These are phyloP conservation scores for Scaptomyza cyrtandrae DNA, from an alignment of 2,888 invertebrate genomes.

Conservation along the genomic window DNA sequence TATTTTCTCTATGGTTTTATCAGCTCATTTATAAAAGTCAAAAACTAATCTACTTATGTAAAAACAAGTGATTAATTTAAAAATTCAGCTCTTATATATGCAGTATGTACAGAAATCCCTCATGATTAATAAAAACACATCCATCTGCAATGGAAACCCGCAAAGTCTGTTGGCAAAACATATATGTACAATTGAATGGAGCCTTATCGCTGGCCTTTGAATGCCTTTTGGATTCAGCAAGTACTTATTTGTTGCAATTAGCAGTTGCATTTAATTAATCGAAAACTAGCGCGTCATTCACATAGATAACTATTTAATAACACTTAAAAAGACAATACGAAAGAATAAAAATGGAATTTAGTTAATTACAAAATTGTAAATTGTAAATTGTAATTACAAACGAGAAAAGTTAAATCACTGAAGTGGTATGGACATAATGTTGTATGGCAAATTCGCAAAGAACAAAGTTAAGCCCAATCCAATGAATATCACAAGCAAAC, in stretches of 20 bases:
- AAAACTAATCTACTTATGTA: background rate
- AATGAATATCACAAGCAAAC: conserved; percentile 16
- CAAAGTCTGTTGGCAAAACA: conserved; percentile 4
- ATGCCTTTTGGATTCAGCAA: conserved; percentile 23
- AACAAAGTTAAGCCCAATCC: conserved; percentile 40
- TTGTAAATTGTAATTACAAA: too few relatives aligned
- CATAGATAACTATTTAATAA: conserved; percentile 26
- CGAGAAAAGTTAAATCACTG: conserved; percentile 23
- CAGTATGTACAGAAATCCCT: background rate
- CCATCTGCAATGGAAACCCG: conserved; percentile 25
- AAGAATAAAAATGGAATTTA: background rate
- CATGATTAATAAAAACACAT: background rate
- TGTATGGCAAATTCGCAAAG: conserved; percentile 46
- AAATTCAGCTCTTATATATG: background rate
- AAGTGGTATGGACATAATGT: conserved; percentile 55
- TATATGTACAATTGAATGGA: background rate
- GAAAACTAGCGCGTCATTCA: conserved; percentile 1
- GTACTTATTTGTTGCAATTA: conserved; percentile 16
- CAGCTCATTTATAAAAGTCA: conserved; percentile 12
- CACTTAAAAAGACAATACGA: conserved; percentile 22
- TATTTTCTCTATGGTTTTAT: background rate
- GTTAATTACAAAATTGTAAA: conserved; percentile 1
- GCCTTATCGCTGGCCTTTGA: conserved; percentile 27
- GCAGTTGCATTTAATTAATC: conserved; percentile 49
- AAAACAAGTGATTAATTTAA: conserved; percentile 14